Base-by-base conservation (phyloP, 2,797 vertebrate genomes). In the Pangasius macronema region DNA sequence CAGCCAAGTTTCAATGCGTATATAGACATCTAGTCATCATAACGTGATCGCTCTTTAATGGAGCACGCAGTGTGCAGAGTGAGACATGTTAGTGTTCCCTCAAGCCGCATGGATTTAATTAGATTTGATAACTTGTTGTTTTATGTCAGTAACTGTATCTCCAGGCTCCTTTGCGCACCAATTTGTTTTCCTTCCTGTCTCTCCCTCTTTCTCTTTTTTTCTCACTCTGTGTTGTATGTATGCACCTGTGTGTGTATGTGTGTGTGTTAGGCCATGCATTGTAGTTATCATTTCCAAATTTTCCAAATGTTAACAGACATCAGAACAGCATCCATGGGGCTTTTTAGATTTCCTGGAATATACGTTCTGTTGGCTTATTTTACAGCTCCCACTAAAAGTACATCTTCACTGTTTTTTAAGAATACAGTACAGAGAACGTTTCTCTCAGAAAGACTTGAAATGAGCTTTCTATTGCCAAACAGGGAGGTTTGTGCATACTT, bases 401-500 rank as follows among this genome's bases (percentile, higher is more conserved):
- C 86, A 83, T 89, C 6, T 22, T 80, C 33, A 24, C 20, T 39
- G 20, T 24, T 80, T 59, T 20, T 24, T 39, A 39, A 80, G 33
- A 24, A 16, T 59, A 76, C 27, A 2, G 42, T 51, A 39, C 16
- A 57, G 53, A 79, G 30, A 57, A 42, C 0, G 27, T n/a, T n/a
- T 20, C 39, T n/a, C 16, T 20, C 65, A 49, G 30, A 84, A 82
- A 53, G 84, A 87, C 85, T 85, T 91, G 88, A 88, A 89, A 88
- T 85, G 89, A 87, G 87, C 42, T 91, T 91, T 68, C 57, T 82
- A 33, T 67, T 61, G 93, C 90, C 91, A 88, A 89, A 85, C 89
- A 89, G 49, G 89, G 90, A 87, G 91, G 83, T 55, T 85, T 72
- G 90, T 91, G 89, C 88, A 88, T 92, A 91, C 92, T 91, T 90